A percentile compares a stretch with the other conserved stretches of the same genome.
phyloP scores from a whole-genome alignment of 2,113 vertebrate species.

The Pelmatolapia mariae region DNA sequence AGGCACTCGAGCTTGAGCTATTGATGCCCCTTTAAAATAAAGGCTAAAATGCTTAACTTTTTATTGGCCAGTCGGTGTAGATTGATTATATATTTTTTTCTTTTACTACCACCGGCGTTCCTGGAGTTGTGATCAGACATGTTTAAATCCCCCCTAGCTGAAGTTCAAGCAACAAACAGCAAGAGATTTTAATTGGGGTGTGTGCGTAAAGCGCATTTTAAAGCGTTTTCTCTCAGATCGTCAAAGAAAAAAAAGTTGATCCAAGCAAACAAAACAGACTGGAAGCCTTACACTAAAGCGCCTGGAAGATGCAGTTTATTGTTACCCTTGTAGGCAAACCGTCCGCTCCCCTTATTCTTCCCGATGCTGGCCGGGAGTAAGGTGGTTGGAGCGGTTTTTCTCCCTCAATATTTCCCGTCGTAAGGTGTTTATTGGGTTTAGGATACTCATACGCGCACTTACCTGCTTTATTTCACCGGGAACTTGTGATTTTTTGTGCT shows the following conservation, averaged over 20 bases:
- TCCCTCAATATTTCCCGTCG: background rate
- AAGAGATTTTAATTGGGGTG: background rate
- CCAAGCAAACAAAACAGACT: background rate
- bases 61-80: background rate
- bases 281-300: background rate
- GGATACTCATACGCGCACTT: conserved; percentile 42
- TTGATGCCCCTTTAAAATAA: background rate
- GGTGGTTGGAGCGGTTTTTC: background rate
- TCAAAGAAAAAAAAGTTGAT: conserved; percentile 22
- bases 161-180: conserved; percentile 38
- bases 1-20: background rate
- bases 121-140: conserved; percentile 31
- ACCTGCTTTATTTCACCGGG: conserved; percentile 59
- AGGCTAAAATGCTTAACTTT: background rate
- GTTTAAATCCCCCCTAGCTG: conserved; percentile 1
- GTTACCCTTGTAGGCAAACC: conserved; percentile 31
- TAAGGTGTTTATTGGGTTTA: background rate
- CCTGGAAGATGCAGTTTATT: conserved; percentile 38
- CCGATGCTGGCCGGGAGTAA: conserved; percentile 33
- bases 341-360: conserved; percentile 6
- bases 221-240: background rate
- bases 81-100: background rate
- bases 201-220: background rate
- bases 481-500: conserved; percentile 48
- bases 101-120: background rate